Conservation (phyloP, 2,888 invertebrate species). For the Congeria kusceri region DNA sequence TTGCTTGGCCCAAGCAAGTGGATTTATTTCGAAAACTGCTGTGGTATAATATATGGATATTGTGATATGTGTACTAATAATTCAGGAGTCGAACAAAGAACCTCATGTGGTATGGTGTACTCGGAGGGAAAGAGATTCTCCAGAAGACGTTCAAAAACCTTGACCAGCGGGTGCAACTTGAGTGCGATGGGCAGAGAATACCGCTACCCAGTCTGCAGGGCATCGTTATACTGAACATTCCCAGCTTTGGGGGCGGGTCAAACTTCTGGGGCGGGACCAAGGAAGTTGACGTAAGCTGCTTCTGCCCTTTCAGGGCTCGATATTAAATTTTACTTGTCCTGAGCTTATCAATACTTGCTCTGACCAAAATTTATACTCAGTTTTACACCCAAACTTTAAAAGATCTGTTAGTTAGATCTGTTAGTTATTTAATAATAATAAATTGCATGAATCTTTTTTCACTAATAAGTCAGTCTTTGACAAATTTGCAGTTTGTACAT, state of each 20-base stretch:
- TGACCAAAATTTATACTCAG: no score
- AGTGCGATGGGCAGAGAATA: conserved; percentile 98
- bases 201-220: conserved; percentile 98
- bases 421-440: neutral
- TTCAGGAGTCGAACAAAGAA: conserved; percentile 93
- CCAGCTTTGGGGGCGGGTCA: conserved; percentile 98
- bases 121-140: conserved; percentile 87
- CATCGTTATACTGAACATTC: conserved; percentile 98
- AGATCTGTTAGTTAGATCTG: neutral
- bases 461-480: no score
- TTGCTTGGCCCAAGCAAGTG: no score
- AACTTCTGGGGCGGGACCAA: conserved; percentile 99
- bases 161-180: conserved; percentile 96
- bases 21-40: no score
- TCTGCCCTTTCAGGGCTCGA: no score
- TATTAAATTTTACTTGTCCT: no score
- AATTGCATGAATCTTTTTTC: no score
- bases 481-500: no score
- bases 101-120: conserved; percentile 94
- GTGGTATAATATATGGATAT: no score
- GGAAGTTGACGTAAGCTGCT: conserved; percentile 90
- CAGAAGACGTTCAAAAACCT: conserved; percentile 98
- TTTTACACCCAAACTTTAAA: no score
- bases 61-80: no score
- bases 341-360: no score